Conservation (phyloP, 2,113 vertebrate species). For the Blennius ocellaris region DNA sequence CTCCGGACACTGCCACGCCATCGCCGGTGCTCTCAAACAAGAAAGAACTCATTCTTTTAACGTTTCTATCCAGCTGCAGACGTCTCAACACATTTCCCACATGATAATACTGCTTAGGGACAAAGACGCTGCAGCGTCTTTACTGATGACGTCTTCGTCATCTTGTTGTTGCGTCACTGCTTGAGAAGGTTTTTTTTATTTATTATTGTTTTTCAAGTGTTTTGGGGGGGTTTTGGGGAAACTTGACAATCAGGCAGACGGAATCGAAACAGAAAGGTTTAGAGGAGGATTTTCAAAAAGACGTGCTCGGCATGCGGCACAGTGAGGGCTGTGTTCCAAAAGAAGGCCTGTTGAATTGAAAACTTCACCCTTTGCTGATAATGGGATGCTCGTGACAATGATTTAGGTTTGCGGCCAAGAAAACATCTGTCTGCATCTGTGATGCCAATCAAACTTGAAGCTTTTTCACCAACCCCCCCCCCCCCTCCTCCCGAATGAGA, state of each 20-base stretch:
- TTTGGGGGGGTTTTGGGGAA: constrained; percentile 26
- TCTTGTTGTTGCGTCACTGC: constrained; percentile 28
- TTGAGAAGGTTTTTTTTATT: constrained; percentile 54
- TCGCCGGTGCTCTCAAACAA: constrained; percentile 19
- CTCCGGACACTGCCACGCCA: constrained; percentile 27
- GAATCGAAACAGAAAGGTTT: constrained; percentile 16
- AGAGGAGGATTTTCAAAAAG: constrained; percentile 6
- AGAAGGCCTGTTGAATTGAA: background rate
- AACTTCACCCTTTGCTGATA: constrained; percentile 1
- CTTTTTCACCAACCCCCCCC: constrained; percentile 4
- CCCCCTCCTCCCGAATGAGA: too few species aligned
- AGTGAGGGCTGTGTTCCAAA: constrained; percentile 10
- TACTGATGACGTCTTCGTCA: constrained; percentile 19
- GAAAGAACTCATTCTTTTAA: constrained; percentile 4
- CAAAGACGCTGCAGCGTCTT: constrained; percentile 1
- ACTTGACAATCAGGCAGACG: constrained; percentile 71
- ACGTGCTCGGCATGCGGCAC: constrained; percentile 21
- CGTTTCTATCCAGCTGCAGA: background rate
- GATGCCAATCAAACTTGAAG: constrained; percentile 33
- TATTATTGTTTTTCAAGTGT: constrained; percentile 41
- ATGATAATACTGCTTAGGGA: too few species aligned
- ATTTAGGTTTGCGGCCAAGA: constrained; percentile 14
- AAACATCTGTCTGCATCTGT: constrained; percentile 30
- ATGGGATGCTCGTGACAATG: constrained; percentile 46
- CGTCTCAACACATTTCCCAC: too few species aligned